Conservation (phyloP, 2,888 invertebrate species). For the Rugalucina vietnamica region DNA sequence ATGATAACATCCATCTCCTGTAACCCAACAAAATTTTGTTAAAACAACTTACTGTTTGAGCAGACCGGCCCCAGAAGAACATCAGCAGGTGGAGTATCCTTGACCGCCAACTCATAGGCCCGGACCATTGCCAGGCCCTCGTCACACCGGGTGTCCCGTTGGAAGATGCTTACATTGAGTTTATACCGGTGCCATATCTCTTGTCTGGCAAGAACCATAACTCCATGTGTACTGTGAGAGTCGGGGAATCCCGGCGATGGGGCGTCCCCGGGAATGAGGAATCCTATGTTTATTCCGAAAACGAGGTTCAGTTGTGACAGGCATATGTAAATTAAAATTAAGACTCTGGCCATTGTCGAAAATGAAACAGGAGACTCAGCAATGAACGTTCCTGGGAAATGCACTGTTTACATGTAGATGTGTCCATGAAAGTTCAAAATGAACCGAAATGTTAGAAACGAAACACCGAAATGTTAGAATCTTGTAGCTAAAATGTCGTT, state of each 20-base stretch:
- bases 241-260: slow-evolving; percentile 46
- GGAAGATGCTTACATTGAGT: slow-evolving; percentile 18
- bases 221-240: slow-evolving; percentile 44
- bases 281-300: slow-evolving; percentile 34
- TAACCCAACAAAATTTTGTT: too few species aligned
- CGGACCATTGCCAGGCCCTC: slow-evolving; percentile 55
- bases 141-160: slow-evolving; percentile 54
- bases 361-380: background rate
- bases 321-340: background rate
- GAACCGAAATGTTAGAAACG: background rate
- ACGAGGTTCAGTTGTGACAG: background rate
- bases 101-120: slow-evolving; percentile 48
- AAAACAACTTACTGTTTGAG: slow-evolving; percentile 50
- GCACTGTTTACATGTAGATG: too few species aligned
- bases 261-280: slow-evolving; percentile 39
- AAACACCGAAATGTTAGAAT: background rate
- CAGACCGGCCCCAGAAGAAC: slow-evolving; percentile 67
- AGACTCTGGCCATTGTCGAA: background rate
- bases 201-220: slow-evolving; percentile 42
- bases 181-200: slow-evolving; percentile 26
- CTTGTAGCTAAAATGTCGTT: background rate
- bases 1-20: too few species aligned
- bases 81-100: slow-evolving; percentile 39
- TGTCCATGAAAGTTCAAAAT: too few species aligned
- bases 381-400: too few species aligned